phyloP scores from a whole-genome alignment of 2,113 vertebrate species.

The Stictonetta naevosa region DNA sequence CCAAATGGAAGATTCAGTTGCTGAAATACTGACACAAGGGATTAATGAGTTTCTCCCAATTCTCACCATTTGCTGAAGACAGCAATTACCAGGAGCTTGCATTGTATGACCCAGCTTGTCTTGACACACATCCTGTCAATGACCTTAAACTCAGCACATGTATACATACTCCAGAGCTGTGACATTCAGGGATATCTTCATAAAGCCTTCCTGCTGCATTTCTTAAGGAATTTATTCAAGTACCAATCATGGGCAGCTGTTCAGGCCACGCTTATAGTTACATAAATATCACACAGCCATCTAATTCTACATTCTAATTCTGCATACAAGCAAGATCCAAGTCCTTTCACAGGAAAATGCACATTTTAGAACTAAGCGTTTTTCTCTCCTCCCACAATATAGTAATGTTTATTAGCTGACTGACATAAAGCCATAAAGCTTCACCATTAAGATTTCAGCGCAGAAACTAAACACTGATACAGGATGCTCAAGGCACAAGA shows the following conservation, averaged over 20 bases:
- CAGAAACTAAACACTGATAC: neutral
- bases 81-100: neutral
- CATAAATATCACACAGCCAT: neutral
- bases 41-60: neutral
- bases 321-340: neutral
- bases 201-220: fast-evolving
- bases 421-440: neutral
- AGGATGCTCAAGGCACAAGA: neutral
- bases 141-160: fast-evolving
- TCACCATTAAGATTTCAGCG: neutral
- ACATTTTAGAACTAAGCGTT: neutral
- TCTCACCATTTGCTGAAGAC: neutral
- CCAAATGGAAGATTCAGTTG: neutral
- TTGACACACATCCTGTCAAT: neutral
- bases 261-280: neutral
- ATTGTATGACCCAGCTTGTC: fast-evolving
- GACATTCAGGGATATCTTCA: neutral
- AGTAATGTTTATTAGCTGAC: neutral
- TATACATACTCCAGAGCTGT: neutral
- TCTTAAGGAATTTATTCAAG: neutral
- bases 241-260: neutral
- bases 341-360: neutral
- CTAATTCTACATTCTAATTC: neutral
- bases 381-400: neutral
- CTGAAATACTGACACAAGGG: neutral